Conservation (phyloP, 2,797 vertebrate genomes). For the Hyperoplus immaculatus region DNA sequence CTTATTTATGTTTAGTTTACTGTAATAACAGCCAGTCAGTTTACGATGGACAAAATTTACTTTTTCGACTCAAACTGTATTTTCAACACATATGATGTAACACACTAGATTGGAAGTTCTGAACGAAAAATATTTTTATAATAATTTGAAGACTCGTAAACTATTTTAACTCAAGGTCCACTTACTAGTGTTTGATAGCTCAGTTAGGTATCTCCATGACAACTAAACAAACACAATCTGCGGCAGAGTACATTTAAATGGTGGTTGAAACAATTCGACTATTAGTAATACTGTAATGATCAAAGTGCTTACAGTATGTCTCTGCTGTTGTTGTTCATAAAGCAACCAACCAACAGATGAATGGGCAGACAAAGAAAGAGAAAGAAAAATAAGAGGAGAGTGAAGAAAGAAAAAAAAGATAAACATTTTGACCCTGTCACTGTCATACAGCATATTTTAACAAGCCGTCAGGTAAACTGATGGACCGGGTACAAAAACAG, state of each 20-base stretch:
- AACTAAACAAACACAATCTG: background rate
- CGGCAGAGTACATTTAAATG: background rate
- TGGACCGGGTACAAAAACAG: slow-evolving; percentile 9
- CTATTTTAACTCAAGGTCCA: background rate
- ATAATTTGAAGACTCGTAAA: background rate
- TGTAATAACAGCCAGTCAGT: background rate
- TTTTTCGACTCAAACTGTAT: background rate
- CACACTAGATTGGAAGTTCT: background rate
- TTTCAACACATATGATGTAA: background rate
- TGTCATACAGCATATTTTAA: background rate
- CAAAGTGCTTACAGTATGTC: background rate
- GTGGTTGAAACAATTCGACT: background rate
- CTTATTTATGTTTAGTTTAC: background rate
- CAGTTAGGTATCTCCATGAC: background rate
- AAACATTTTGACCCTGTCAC: background rate
- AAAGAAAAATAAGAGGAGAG: background rate
- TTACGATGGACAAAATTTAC: background rate
- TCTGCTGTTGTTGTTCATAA: background rate
- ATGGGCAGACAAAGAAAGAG: no score
- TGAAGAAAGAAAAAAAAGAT: background rate
- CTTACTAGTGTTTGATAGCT: background rate
- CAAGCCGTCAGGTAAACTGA: background rate
- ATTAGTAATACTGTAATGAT: no score
- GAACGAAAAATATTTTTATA: background rate
- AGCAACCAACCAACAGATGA: background rate